These are phyloP conservation scores for Parauchenoglanis ngamensis DNA, from an alignment of 2,797 vertebrate species.

Conservation along the genomic window DNA sequence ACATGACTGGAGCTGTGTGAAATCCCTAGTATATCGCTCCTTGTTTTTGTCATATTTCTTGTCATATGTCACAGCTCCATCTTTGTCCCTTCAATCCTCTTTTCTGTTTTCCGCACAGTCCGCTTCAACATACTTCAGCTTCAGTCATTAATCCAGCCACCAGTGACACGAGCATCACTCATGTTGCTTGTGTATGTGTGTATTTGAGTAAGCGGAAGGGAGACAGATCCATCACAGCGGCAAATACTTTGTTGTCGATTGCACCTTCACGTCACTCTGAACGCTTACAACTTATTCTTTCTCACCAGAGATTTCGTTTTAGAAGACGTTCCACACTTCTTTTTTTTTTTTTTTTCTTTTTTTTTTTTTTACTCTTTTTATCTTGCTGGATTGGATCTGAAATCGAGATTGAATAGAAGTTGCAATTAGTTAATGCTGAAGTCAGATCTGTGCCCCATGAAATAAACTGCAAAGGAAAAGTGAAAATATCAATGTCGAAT, in stretches of 20 bases:
- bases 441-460: background rate
- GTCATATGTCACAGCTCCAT: background rate
- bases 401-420: background rate
- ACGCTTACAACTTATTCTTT: conserved; percentile 6
- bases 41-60: background rate
- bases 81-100: conserved; percentile 34
- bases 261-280: conserved; percentile 12
- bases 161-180: conserved; percentile 38
- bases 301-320: background rate
- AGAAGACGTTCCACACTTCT: background rate
- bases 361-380: background rate
- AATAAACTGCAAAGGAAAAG: conserved; percentile 4
- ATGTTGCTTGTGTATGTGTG: conserved; percentile 18
- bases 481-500: background rate
- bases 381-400: too few relatives aligned
- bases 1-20: too few relatives aligned
- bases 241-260: conserved; percentile 11
- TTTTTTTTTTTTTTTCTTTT: background rate
- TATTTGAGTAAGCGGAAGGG: conserved; percentile 16
- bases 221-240: conserved; percentile 26
- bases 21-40: too few relatives aligned
- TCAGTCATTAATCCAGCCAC: conserved; percentile 50
- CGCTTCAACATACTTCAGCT: conserved; percentile 38
- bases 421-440: background rate
- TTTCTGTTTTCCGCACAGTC: conserved; percentile 41